Evolutionary conservation across 92 coral and sea anemone species (phyloP).

Genomic region (Porites divaricata): DNA sequence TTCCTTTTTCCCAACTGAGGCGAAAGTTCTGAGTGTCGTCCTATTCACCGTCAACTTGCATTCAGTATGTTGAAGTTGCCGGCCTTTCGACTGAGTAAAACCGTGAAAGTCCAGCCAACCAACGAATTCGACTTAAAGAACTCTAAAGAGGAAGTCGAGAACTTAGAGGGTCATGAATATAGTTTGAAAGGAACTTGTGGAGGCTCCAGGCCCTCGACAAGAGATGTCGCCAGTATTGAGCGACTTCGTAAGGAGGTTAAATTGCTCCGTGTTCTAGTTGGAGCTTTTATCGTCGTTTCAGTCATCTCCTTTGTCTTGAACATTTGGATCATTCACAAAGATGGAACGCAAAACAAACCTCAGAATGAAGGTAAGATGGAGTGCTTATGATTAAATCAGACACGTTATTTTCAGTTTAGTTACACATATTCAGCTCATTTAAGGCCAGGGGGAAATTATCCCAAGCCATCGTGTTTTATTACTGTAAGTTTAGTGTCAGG

Average conservation of each 20-base stretch:
- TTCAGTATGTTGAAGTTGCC: background rate
- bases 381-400: too few species aligned
- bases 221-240: slow-evolving; percentile 4
- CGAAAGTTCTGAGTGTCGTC: background rate
- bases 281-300: background rate
- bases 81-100: slow-evolving; percentile 9
- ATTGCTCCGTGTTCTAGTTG: slow-evolving; percentile 1
- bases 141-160: background rate
- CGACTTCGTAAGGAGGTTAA: background rate
- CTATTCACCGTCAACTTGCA: background rate
- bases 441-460: too few species aligned
- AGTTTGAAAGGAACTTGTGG: background rate
- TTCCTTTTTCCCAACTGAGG: background rate
- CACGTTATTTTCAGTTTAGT: too few species aligned
- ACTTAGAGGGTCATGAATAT: slow-evolving; percentile 1
- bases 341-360: too few species aligned
- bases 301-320: background rate
- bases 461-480: too few species aligned
- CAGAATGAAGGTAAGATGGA: too few species aligned
- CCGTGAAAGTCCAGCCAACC: slow-evolving; percentile 6
- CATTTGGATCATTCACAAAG: slow-evolving; percentile 14
- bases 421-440: too few species aligned
- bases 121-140: background rate
- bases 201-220: background rate
- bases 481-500: too few species aligned